Percentiles rank a stretch among this genome's conserved stretches.
Evolutionary conservation across 2,797 vertebrate species (phyloP).

Genomic region (Aselliscus stoliczkanus): DNA sequence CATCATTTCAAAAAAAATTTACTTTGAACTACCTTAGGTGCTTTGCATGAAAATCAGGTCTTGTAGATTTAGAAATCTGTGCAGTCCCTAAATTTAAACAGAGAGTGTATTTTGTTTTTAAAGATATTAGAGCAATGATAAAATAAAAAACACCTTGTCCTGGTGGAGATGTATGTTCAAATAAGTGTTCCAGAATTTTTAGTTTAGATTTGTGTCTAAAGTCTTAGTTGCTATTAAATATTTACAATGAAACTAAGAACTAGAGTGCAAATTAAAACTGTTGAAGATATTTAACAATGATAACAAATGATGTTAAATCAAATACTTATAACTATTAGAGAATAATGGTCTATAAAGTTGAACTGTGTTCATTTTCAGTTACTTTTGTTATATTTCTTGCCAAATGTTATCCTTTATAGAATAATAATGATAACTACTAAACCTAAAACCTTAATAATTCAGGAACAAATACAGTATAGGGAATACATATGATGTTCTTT

Average conservation of each 20-base stretch:
- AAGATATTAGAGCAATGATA: not conserved
- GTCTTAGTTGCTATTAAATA: not conserved
- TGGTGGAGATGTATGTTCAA: not conserved
- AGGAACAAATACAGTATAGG: not conserved
- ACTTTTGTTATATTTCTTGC: not conserved
- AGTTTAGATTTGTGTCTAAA: not conserved
- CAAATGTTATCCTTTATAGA: not conserved
- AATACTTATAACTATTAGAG: not conserved
- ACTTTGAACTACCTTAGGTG: not conserved
- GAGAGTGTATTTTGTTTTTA: not conserved
- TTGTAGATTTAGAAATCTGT: not conserved
- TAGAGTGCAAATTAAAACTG: not conserved
- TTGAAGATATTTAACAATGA: not conserved
- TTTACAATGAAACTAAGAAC: not conserved
- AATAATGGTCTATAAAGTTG: not conserved
- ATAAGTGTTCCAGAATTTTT: not conserved
- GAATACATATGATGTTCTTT: not conserved
- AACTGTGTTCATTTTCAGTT: not conserved
- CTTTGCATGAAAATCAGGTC: not conserved
- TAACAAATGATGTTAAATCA: not conserved
- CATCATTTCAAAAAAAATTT: not conserved
- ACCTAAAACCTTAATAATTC: constrained; percentile 11
- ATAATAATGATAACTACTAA: not conserved
- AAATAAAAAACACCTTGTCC: not conserved
- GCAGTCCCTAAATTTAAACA: not conserved